Evolutionary conservation across 1,140 invertebrate species (phyloP), one percentile per base, ranked within the genome.

Genomic region (Lasioglossum baleicum): DNA sequence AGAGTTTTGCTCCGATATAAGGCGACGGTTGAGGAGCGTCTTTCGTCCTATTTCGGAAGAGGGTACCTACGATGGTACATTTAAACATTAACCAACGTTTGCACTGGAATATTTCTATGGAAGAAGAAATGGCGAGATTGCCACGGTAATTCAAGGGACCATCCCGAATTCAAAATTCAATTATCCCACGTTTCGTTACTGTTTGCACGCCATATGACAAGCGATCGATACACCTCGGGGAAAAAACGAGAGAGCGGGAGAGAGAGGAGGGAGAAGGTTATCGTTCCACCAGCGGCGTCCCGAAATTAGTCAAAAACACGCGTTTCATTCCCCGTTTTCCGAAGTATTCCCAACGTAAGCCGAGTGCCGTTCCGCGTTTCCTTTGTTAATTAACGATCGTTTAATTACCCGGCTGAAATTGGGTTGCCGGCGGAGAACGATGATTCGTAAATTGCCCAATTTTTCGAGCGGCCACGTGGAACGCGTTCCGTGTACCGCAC

Each of bases 341-440:
- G 26, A n/a, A 35, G n/a, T 26, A 10, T 67, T 67, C 61, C 17
- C 35, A 66, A 42, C 35, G 61, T 67, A 74, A 74, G 48, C 71
- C 22, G 60, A 35, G 26, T n/a, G 44, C 70, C 22, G 63, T 51
- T 53, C 22, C 42, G 22, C 51, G 61, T 73, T 58, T 79, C 71
- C 69, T 78, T 78, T 67, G 70, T 74, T 80, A 80, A 80, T 80
- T 80, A 80, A 74, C 77, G 70, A 67, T 51, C 77, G 63, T 74
- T 74, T 80, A 80, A 80, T 80, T 74, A 80, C 51, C 63, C 63
- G 4, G n/a, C 35, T 13, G 26, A 15, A 74, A 80, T 74, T 79
- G 76, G 40, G 40, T 58, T 31, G 48, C 63, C 20, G 35, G 31
- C 15, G 22, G 17, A 60, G 53, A n/a, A 60, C 17, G 64, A 75